These are phyloP conservation scores for Corythucha ciliata DNA, from an alignment of 2,888 invertebrate species.

Conservation along the genomic window DNA sequence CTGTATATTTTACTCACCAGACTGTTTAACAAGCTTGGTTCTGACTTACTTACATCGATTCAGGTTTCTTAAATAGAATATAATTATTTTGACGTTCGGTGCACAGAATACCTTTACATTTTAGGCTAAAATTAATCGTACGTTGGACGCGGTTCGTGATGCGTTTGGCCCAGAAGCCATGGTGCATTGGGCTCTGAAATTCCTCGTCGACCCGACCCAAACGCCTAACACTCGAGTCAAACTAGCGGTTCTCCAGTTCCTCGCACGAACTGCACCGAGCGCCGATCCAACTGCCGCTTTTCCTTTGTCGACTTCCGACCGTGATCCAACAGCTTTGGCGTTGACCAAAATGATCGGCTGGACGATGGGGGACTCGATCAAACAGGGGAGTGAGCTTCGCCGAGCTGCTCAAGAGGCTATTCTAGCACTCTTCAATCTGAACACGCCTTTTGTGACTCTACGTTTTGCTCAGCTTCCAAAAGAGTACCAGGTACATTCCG, in stretches of 20 bases:
- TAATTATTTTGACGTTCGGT: neutral
- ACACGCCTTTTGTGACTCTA: constrained; percentile 79
- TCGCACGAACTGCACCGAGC: constrained; percentile 50
- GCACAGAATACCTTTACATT: constrained; percentile 4
- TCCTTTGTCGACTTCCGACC: constrained; percentile 31
- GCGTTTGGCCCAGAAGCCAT: constrained; percentile 27
- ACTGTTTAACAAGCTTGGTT: constrained; percentile 79
- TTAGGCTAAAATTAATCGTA: constrained; percentile 79
- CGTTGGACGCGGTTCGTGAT: constrained; percentile 57
- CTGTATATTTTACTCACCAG: constrained; percentile 81
- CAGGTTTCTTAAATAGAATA: constrained; percentile 7
- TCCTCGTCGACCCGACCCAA: constrained; percentile 84
- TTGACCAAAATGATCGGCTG: constrained; percentile 63
- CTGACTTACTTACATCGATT: constrained; percentile 83
- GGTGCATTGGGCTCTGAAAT: constrained; percentile 41
- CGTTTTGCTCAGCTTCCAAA: constrained; percentile 63
- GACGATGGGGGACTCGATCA: constrained; percentile 60
- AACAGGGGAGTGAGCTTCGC: constrained; percentile 56
- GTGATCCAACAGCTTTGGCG: constrained; percentile 50
- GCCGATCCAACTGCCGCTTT: constrained; percentile 38
- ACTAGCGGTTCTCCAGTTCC: constrained; percentile 62
- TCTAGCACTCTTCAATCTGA: constrained; percentile 80
- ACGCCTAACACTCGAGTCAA: constrained; percentile 79
- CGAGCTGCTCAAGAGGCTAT: constrained; percentile 56
- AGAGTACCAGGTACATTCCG: constrained; percentile 47